Base-by-base conservation (phyloP, 1,140 invertebrate species). In the Pseudoatta argentina region DNA sequence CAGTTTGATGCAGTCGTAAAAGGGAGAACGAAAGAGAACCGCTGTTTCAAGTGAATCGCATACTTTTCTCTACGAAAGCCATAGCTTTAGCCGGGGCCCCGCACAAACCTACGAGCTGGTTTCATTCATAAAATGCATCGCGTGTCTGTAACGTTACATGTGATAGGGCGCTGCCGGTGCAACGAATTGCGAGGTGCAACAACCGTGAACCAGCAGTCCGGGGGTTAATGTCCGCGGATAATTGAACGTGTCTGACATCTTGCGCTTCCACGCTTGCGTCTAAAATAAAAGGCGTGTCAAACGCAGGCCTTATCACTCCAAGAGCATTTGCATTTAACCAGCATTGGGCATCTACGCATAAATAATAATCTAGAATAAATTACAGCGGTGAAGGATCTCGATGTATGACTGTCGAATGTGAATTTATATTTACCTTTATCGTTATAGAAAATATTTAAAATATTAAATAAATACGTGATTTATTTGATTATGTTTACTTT, bases 101-200 rank as follows among this genome's bases (percentile, higher is more conserved):
- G 77, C 30, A 79, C 57, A 67, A 69, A 79, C 24, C 55, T 72
- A 51, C 69, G 67, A 73, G 79, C 55, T 63, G 55, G 16, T 39
- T 83, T 83, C 79, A 83, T 83, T 83, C 79, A 83, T 83, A 83
- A 82, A 83, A 83, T 83, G 79, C 79, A 83, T 83, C 69, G 79
- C 79, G 79, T 83, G 79, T 61, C 79, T 83, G 69, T 83, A 82
- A 75, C 55, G 55, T 83, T 75, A 83, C 69, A 48, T 83, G 79
- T 73, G 79, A 83, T 75, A 75, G 69, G 69, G 55, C 34, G 69
- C n/a, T 34, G 30, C 48, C 77, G 48, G 48, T 69, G 77, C 64
- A 71, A 71, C 63, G 78, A 69, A 30, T 55, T 69, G 77, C 78
- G 64, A 82, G 79, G 67, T 81, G 77, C 79, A 82, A 82, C 79